Evolutionary conservation across 2,888 invertebrate genomes (phyloP), one percentile per base, ranked within the genome.

Genomic region (Acleris literana): DNA sequence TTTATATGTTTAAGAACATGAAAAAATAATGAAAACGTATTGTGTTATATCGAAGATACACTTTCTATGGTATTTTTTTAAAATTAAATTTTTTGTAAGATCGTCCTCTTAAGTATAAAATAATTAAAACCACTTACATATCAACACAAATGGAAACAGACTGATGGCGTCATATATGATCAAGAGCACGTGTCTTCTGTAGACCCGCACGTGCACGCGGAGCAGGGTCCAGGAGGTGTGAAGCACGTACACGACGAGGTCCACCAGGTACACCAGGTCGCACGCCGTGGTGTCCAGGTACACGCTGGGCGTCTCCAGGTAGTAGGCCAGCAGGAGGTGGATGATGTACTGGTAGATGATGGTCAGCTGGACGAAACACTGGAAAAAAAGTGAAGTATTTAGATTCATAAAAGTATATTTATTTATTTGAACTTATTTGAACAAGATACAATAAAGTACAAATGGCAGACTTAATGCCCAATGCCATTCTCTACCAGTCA

Each of bases 161-260:
- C 85, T 78, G 1, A 86, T 17, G 0, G 84, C 46, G 70, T 92
- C 92, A 62, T 80, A 86, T 0, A 68, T 9, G 3, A 90, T 69
- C 18, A 81, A 71, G 0, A 81, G 17, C 2, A 63, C 17, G 61
- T 75, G 84, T 61, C 87, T 78, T 69, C 85, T 80, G 39, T 82
- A 82, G 0, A 85, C 82, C 57, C 87, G 79, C 62, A 86, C 80
- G 57, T 91, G 78, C 5, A 83, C 29, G 2, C 90, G 77, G 3
- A 88, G 80, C 4, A 82, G 57, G 0, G 88, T 81, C 92, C 91
- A 92, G 60, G 76, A 84, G 0, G 71, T 44, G 39, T 92, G 91
- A 5, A 90, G 68, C 2, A 86, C 53, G 22, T 84, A 80, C 3
- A 87, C 61, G 0, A 82, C 5, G 1, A 90, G 78, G 67, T 92